Conservation (phyloP, 2,797 vertebrate genomes). For the Cuculus canorus region DNA sequence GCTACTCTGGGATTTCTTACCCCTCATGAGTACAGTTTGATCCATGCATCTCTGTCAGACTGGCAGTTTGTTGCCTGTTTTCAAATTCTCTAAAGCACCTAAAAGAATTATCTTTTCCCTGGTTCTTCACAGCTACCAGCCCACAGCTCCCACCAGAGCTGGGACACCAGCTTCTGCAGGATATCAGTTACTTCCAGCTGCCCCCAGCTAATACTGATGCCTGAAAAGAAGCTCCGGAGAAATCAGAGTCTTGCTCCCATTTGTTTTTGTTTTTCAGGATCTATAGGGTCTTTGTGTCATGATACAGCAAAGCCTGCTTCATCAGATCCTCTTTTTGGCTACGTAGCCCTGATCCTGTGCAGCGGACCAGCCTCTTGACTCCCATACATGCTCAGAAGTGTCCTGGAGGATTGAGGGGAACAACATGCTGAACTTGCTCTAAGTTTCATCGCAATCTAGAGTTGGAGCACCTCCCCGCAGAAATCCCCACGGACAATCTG, state of each 20-base stretch:
- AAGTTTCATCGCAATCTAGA: not conserved
- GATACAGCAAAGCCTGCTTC: not conserved
- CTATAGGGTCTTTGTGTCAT: not conserved
- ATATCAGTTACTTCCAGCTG: not conserved
- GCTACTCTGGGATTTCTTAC: not conserved
- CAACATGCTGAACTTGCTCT: not conserved
- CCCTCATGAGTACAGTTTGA: not conserved
- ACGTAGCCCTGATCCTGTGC: not conserved
- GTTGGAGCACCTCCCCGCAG: not conserved
- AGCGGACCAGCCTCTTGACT: not conserved
- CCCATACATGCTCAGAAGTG: not conserved
- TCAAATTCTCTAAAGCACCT: not conserved
- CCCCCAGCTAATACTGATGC: not conserved
- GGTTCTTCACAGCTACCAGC: not conserved
- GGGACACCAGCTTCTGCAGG: not conserved
- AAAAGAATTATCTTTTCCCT: slow-evolving; percentile 8
- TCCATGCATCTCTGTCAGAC: not conserved
- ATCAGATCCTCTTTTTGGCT: not conserved
- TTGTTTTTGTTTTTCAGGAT: slow-evolving; percentile 5
- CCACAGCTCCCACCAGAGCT: not conserved
- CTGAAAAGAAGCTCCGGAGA: not conserved
- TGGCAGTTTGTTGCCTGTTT: slow-evolving; percentile 7
- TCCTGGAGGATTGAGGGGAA: not conserved
- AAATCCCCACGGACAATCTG: not conserved
- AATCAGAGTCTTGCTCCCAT: not conserved